A percentile compares a stretch with the other conserved stretches of the same genome.
phyloP scores from a whole-genome alignment of 2,797 vertebrate species.

The Cheirogaleus major region DNA sequence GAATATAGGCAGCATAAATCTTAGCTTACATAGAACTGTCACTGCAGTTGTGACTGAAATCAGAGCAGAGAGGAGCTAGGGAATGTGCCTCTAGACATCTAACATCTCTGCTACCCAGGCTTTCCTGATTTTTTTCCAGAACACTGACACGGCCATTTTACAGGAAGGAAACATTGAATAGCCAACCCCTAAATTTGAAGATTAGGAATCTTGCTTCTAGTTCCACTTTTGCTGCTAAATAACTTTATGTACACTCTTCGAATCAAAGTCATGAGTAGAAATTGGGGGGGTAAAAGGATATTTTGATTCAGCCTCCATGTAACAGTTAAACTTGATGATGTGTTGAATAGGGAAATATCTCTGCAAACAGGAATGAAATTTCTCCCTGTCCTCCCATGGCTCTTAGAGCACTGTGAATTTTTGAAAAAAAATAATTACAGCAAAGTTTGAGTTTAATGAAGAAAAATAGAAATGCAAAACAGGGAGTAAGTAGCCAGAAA shows the following conservation, averaged over 20 bases:
- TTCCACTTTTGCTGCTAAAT: neutral
- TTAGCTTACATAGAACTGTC: neutral
- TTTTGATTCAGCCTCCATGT: neutral
- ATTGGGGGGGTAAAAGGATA: neutral
- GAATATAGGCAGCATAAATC: neutral
- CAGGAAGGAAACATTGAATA: neutral
- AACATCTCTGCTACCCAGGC: neutral
- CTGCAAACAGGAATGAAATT: constrained; percentile 1
- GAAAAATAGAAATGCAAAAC: neutral
- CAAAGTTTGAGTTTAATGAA: neutral
- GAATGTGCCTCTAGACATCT: neutral
- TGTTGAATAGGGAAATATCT: neutral
- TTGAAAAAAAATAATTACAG: neutral
- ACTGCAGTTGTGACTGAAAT: neutral
- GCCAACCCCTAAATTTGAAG: neutral
- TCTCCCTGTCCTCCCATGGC: neutral
- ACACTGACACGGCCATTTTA: neutral
- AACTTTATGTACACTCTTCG: neutral
- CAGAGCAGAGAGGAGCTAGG: neutral
- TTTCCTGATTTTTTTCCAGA: constrained; percentile 9
- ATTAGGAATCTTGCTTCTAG: neutral
- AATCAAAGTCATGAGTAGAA: neutral
- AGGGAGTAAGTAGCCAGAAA: neutral
- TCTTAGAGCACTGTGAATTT: neutral
- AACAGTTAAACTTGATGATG: neutral